These are phyloP conservation scores for Margaritifera margaritifera DNA, from an alignment of 2,888 invertebrate species.

Conservation along the genomic window DNA sequence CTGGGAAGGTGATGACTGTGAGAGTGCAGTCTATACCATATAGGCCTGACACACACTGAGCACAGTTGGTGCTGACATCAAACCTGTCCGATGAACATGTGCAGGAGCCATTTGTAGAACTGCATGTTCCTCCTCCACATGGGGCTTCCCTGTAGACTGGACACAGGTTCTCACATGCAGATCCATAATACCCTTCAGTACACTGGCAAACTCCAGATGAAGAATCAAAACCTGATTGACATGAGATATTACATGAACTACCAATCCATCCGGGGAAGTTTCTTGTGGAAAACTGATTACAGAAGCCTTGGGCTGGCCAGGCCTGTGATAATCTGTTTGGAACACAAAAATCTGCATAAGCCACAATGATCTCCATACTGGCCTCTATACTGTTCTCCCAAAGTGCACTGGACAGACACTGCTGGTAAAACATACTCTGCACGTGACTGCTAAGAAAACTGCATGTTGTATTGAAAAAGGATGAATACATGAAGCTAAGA, in stretches of 20 bases:
- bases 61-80: constrained; percentile 19
- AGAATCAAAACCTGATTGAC: constrained; percentile 37
- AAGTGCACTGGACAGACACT: constrained; percentile 23
- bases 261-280: constrained; percentile 28
- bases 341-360: constrained; percentile 13
- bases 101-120: constrained; percentile 40
- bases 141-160: constrained; percentile 50
- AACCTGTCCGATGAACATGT: constrained; percentile 53
- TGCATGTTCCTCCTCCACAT: constrained; percentile 46
- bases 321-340: neutral
- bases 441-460: constrained; percentile 15
- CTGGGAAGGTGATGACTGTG: constrained; percentile 5
- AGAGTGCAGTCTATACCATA: constrained; percentile 35
- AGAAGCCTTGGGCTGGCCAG: constrained; percentile 26
- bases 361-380: constrained; percentile 24
- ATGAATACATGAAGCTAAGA: constrained; percentile 3
- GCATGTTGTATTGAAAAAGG: constrained; percentile 19
- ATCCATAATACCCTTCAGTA: constrained; percentile 43
- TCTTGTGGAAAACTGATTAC: constrained; percentile 16
- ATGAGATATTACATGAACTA: constrained; percentile 37
- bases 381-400: constrained; percentile 1
- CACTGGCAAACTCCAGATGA: constrained; percentile 40
- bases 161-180: constrained; percentile 35
- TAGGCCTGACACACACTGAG: constrained; percentile 33
- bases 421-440: constrained; percentile 6